A percentile compares a stretch with the other conserved stretches of the same genome.
These are phyloP conservation scores for Sarcophaga peregrina DNA, from an alignment of 1,140 invertebrate genomes.

Conservation along the genomic window DNA sequence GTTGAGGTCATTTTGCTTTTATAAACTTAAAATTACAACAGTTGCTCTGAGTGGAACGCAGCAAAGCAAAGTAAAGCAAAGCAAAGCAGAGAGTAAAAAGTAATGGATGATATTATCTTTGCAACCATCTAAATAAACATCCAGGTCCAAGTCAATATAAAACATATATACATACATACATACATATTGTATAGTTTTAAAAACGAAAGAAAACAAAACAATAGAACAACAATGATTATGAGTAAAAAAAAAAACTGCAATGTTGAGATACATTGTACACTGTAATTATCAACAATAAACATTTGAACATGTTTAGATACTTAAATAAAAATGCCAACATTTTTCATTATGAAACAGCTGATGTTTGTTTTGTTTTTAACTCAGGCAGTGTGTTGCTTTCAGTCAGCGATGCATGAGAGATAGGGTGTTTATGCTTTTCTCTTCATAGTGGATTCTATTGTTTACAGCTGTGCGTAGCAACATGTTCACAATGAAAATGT, in stretches of 20 bases:
- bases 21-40: not conserved
- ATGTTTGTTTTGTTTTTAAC: constrained; percentile 32
- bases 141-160: too few species aligned
- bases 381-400: not conserved
- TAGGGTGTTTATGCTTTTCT: not conserved
- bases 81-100: too few species aligned
- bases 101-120: not conserved
- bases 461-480: constrained; percentile 27
- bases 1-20: not conserved
- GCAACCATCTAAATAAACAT: not conserved
- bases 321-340: not conserved
- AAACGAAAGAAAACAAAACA: not conserved
- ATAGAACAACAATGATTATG: not conserved
- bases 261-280: not conserved
- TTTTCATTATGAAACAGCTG: constrained; percentile 18
- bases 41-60: too few species aligned
- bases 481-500: not conserved
- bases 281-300: not conserved
- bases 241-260: not conserved
- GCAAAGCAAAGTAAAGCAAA: too few species aligned
- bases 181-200: too few species aligned
- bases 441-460: constrained; percentile 24
- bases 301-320: constrained; percentile 4
- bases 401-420: not conserved
- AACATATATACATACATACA: too few species aligned